These are phyloP conservation scores for Agonopterix arenella DNA, from an alignment of 2,888 invertebrate species.

Conservation along the genomic window DNA sequence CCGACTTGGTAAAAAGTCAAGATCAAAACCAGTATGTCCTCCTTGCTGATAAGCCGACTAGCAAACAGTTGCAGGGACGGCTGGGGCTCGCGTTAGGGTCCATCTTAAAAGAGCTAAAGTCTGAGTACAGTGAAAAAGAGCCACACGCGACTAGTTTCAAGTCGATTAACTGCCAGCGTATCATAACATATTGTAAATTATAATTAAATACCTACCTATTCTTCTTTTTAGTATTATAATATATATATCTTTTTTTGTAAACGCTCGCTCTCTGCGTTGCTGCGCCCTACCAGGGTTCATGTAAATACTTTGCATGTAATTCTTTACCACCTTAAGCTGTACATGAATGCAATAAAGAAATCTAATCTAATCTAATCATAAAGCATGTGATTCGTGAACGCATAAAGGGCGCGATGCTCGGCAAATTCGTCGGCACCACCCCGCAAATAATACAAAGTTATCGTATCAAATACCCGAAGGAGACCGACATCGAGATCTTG, in stretches of 20 bases:
- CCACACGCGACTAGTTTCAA: constrained; percentile 11
- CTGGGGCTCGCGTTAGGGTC: constrained; percentile 52
- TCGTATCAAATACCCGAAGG: constrained; percentile 32
- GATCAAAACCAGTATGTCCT: constrained; percentile 15
- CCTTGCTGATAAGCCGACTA: constrained; percentile 29
- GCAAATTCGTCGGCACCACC: constrained; percentile 32
- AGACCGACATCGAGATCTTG: constrained; percentile 41
- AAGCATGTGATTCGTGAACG: constrained; percentile 51
- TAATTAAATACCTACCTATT: no score
- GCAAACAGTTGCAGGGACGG: constrained; percentile 42
- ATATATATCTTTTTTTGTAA: no score
- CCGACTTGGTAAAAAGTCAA: constrained; percentile 3
- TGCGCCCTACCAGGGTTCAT: no score
- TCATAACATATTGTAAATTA: no score
- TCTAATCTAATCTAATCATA: no score
- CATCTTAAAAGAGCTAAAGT: constrained; percentile 44
- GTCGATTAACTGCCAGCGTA: constrained; percentile 22
- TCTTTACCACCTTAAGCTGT: no score
- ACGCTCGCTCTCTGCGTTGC: no score
- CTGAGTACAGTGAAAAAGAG: constrained; percentile 11
- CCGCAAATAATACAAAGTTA: constrained; percentile 33
- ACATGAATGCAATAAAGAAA: no score
- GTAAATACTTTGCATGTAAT: no score
- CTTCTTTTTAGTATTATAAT: no score
- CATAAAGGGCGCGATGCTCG: constrained; percentile 40